A percentile compares a stretch with the other conserved stretches of the same genome.
Evolutionary conservation across 2,113 vertebrate species (phyloP).

Genomic region (Seriola aureovittata): DNA sequence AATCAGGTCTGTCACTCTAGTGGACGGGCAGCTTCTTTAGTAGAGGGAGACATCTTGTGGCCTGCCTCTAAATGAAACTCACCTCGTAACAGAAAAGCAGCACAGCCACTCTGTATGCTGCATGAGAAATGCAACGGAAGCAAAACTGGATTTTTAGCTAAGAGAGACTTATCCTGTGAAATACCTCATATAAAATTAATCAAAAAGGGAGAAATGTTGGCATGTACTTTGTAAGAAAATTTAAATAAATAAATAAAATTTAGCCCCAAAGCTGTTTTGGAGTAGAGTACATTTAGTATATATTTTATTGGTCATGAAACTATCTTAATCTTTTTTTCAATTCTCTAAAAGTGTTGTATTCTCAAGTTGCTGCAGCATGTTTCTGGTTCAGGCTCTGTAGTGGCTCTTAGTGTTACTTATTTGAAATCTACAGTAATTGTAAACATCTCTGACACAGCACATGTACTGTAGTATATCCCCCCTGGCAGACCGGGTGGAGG

Average conservation of each 20-base stretch:
- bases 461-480: slow-evolving; percentile 49
- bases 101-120: slow-evolving; percentile 57
- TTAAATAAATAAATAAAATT: slow-evolving; percentile 28
- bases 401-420: slow-evolving; percentile 4
- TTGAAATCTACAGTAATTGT: slow-evolving; percentile 42
- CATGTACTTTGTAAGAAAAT: slow-evolving; percentile 23
- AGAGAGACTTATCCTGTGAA: slow-evolving; percentile 48
- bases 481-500: slow-evolving; percentile 44
- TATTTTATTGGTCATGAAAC: not conserved
- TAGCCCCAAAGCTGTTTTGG: slow-evolving; percentile 8
- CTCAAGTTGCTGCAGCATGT: slow-evolving; percentile 14
- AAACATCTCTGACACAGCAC: slow-evolving; percentile 47
- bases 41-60: slow-evolving; percentile 85
- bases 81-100: slow-evolving; percentile 41
- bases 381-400: not conserved
- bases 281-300: not conserved
- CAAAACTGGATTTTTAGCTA: slow-evolving; percentile 63
- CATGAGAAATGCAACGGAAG: slow-evolving; percentile 45
- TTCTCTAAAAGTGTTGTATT: not conserved
- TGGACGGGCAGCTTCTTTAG: slow-evolving; percentile 68
- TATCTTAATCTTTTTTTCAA: not conserved
- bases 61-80: slow-evolving; percentile 62
- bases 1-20: slow-evolving; percentile 43
- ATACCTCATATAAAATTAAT: slow-evolving; percentile 68
- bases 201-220: slow-evolving; percentile 52